Percentiles rank a stretch among this genome's conserved stretches.
Evolutionary conservation across 2,797 vertebrate species (phyloP).

Genomic region (Antennarius maculatus): DNA sequence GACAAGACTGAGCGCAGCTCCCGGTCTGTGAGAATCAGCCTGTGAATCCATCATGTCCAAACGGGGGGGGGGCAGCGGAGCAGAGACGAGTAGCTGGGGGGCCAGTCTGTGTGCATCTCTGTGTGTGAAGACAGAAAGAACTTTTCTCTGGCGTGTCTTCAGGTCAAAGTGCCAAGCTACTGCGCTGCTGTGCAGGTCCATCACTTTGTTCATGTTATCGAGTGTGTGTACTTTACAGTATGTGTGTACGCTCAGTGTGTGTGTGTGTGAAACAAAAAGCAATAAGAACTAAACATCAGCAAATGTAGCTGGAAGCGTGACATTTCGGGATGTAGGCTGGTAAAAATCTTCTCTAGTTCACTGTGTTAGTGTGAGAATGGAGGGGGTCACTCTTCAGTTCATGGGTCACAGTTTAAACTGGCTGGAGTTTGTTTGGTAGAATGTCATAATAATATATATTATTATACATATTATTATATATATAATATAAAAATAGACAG

Average conservation of each 20-base stretch:
- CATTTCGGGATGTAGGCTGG: neutral
- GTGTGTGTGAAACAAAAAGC: neutral
- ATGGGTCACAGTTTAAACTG: too few relatives aligned
- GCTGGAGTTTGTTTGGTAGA: too few relatives aligned
- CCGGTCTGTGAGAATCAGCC: conserved; percentile 29
- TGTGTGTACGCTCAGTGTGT: neutral
- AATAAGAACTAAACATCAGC: neutral
- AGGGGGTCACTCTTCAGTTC: neutral
- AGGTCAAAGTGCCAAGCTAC: conserved; percentile 24
- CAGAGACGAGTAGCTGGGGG: conserved; percentile 8
- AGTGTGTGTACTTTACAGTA: neutral
- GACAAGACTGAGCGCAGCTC: conserved; percentile 21
- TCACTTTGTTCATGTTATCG: conserved; percentile 8
- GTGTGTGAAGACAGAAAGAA: neutral
- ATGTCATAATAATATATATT: too few relatives aligned
- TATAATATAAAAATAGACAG: too few relatives aligned
- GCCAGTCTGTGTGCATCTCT: neutral
- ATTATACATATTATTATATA: too few relatives aligned
- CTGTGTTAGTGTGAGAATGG: neutral
- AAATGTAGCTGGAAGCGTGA: neutral
- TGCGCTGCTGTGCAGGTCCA: conserved; percentile 10
- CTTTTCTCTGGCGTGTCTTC: conserved; percentile 19
- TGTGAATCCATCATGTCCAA: conserved; percentile 39
- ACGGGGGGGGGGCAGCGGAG: conserved; percentile 19
- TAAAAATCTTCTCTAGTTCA: neutral